phyloP scores from a whole-genome alignment of 2,797 vertebrate species.

The Tadarida brasiliensis region DNA sequence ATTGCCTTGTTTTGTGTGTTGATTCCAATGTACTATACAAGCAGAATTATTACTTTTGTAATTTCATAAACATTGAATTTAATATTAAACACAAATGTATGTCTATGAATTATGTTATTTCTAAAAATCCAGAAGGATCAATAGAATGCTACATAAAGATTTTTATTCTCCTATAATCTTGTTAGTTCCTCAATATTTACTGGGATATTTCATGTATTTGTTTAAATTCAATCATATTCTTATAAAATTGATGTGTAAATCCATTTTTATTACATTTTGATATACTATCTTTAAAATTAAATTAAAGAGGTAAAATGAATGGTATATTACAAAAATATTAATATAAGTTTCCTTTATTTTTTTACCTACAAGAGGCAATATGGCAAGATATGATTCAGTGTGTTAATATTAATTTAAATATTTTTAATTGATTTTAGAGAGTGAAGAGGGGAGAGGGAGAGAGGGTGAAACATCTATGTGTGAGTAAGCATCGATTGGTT shows the following conservation, averaged over 20 bases:
- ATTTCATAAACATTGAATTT: neutral
- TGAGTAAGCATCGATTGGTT: too few species aligned
- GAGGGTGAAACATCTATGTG: too few species aligned
- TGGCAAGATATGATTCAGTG: neutral
- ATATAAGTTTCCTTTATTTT: neutral
- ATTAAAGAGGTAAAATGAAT: neutral
- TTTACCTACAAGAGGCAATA: neutral
- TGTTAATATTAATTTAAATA: neutral
- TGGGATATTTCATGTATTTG: neutral
- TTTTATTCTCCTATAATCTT: neutral
- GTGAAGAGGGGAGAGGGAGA: too few species aligned
- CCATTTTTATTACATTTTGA: neutral
- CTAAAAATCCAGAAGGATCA: neutral
- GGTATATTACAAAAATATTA: neutral
- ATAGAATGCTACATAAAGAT: neutral
- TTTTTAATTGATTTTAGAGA: too few species aligned
- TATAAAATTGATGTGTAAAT: neutral
- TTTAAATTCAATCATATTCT: neutral
- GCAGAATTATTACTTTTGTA: neutral
- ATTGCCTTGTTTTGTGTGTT: neutral
- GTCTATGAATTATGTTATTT: neutral
- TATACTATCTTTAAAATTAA: slow-evolving; percentile 14
- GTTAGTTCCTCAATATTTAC: neutral
- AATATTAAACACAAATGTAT: neutral
- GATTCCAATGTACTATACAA: neutral